Base-by-base conservation (phyloP, 1,140 invertebrate species). In the Drosophila tropicalis region DNA sequence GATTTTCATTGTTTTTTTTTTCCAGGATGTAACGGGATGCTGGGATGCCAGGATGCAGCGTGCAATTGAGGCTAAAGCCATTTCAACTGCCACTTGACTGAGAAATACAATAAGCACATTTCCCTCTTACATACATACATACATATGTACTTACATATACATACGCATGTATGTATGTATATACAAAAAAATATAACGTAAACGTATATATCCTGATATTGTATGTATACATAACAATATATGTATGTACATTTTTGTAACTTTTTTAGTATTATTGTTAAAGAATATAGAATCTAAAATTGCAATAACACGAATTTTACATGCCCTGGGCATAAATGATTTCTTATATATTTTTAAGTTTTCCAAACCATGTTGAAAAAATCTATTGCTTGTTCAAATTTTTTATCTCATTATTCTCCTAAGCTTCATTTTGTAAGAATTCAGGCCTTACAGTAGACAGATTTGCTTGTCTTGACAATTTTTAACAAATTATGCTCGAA, bases 41-140 rank as follows among this genome's bases (percentile, higher is more conserved):
- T 44, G 54, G 82, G 78, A 74, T 72, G 63, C 77, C 41, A 65
- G 71, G 71, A 72, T 73, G 71, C 64, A 85, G 82, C 17, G 17
- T 51, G 44, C 82, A 85, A 85, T 85, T 81, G 82, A 85, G 82
- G 82, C 82, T 85, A 82, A 86, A 86, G 78, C 82, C 82, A 86
- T 85, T 85, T 86, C 79, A 85, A 86, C 82, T 81, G 82, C 82
- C 82, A 86, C 82, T 85, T 86, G 78, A 85, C 78, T 78, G 74
- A 71, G 66, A 79, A 82, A 73, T 79, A 72, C 66, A 76, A 72
- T 75, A 71, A 78, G 76, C 65, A 62, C 62, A 51, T 51, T 51
- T 10, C 68, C 47, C 70, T 32, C 54, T 60, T 54, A 73, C 57
- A 72, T 67, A 55, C 41, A 51, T 13, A 62, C 54, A 64, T 32